Evolutionary conservation across 2,797 vertebrate species (phyloP), one percentile per base, ranked within the genome.

Genomic region (Falco rusticolus): DNA sequence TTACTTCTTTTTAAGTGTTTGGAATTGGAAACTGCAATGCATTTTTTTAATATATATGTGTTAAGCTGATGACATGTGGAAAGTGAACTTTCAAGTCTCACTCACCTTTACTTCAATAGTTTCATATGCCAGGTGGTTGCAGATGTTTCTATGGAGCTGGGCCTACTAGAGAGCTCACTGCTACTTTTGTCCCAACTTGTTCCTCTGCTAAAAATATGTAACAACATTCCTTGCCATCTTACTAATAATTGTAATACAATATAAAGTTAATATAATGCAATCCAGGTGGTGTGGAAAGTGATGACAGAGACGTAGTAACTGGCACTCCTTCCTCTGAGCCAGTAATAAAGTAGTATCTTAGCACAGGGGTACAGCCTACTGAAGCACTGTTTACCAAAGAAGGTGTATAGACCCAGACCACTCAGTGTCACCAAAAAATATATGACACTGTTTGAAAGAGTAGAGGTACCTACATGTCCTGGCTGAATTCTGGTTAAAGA

Each of bases 231-330:
- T 87, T 69, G 66, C 70, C 82, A 80, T 90, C 87, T 96, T 89
- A 94, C 95, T 96, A 95, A 89, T 89, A 96, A 84, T 74, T 59
- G 75, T 26, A 95, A 89, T 77, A 93, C 75, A 96, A 84, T 88
- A 94, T 69, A 91, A 80, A 94, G 61, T 79, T 96, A 93, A 72
- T 86, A 57, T 89, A 95, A 94, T 7, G 21, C 57, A 92, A 85
- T 54, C 64, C 95, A 96, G 84, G 90, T 95, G 92, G 59, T 78
- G 47, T 69, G 76, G 41, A 84, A 96, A 89, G 80, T 69, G 87
- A 93, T 92, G 90, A 94, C 57, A 86, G 79, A 90, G 33, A 65
- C 69, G 20, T 60, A 71, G 53, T 37, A 84, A 43, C 61, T 85
- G 70, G 66, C 57, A 87, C 9, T 47, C 48, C 61, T 94, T 90